phyloP scores from a whole-genome alignment of 1,140 invertebrate species.

The Oscheius sp. region DNA sequence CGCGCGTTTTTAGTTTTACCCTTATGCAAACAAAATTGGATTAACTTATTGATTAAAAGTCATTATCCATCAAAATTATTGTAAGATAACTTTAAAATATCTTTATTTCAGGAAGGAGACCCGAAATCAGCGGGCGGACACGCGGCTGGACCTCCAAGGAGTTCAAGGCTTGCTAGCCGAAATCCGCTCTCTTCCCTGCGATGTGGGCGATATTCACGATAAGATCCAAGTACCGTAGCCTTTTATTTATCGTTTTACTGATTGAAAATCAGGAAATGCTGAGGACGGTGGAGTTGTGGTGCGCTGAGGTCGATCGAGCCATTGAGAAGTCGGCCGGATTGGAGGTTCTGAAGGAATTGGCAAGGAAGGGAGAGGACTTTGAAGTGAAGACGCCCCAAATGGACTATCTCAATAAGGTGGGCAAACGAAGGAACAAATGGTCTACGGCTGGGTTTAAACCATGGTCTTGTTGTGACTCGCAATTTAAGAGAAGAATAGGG shows the following conservation, averaged over 20 bases:
- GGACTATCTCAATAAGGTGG: background rate
- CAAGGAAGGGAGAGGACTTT: background rate
- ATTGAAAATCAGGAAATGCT: background rate
- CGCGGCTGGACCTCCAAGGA: background rate
- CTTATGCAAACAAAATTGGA: too few species aligned
- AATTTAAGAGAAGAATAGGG: slow-evolving; percentile 5
- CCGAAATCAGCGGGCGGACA: slow-evolving; percentile 25
- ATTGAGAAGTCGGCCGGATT: background rate
- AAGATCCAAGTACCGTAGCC: background rate
- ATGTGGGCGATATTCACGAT: background rate
- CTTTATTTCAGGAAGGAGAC: too few species aligned
- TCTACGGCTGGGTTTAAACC: background rate
- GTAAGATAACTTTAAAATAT: too few species aligned
- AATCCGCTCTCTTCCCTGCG: slow-evolving; percentile 8
- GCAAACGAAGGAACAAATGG: background rate
- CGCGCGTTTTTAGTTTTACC: too few species aligned
- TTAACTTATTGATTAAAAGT: too few species aligned
- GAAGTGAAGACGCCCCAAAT: background rate
- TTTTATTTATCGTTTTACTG: background rate
- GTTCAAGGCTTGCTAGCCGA: slow-evolving; percentile 7
- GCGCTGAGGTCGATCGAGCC: background rate
- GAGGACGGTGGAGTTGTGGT: background rate
- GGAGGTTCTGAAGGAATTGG: background rate
- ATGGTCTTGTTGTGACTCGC: background rate
- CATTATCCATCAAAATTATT: too few species aligned